Evolutionary conservation across 2,797 vertebrate species (phyloP).

Genomic region (Huso huso): DNA sequence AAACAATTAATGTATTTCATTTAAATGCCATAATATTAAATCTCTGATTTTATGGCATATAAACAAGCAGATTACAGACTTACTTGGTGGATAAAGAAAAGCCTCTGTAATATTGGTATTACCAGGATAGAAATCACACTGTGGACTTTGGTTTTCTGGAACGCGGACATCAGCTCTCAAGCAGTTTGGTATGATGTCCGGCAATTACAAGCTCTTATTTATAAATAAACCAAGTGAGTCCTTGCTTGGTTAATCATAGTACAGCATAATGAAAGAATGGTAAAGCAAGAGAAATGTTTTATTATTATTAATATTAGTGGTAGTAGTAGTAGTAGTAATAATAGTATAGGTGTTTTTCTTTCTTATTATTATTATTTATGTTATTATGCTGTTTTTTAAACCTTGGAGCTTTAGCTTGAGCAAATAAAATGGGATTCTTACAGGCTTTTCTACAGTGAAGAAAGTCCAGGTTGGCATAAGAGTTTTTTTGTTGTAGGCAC

Average conservation of each 20-base stretch:
- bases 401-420: background rate
- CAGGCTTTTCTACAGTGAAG: slow-evolving; percentile 48
- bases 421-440: slow-evolving; percentile 22
- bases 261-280: no score
- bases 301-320: no score
- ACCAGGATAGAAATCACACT: slow-evolving; percentile 60
- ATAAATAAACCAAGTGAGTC: no score
- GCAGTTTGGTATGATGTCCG: slow-evolving; percentile 41
- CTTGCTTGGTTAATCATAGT: no score
- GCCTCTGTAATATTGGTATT: slow-evolving; percentile 43
- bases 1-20: no score
- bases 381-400: no score
- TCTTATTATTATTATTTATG: no score
- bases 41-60: background rate
- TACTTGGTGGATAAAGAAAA: slow-evolving; percentile 79
- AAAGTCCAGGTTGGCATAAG: slow-evolving; percentile 60
- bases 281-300: no score
- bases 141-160: slow-evolving; percentile 49
- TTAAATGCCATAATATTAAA: no score
- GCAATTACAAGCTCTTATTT: background rate
- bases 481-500: slow-evolving; percentile 33
- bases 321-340: no score
- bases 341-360: no score
- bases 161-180: slow-evolving; percentile 70
- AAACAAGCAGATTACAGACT: slow-evolving; percentile 17